Evolutionary conservation across 2,797 vertebrate species (phyloP).

Genomic region (Chrosomus eos): DNA sequence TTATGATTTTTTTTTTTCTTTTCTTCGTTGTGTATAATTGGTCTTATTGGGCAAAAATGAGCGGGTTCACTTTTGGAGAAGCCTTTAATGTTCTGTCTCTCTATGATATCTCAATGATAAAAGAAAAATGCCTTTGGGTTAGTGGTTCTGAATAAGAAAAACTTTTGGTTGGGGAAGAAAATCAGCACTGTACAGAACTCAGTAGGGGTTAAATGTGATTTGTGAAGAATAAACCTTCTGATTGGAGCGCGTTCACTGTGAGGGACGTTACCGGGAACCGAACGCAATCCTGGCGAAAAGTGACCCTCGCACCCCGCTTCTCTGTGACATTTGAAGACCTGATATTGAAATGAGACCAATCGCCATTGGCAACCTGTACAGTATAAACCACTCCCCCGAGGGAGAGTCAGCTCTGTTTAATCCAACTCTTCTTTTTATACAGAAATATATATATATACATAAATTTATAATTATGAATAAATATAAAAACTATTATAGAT

Average conservation of each 20-base stretch:
- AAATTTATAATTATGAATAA: slow-evolving; percentile 77
- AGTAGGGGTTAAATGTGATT: slow-evolving; percentile 70
- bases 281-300: slow-evolving; percentile 70
- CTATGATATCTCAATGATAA: slow-evolving; percentile 48
- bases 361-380: slow-evolving; percentile 75
- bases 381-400: slow-evolving; percentile 80
- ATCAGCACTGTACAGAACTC: slow-evolving; percentile 74
- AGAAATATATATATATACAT: slow-evolving; percentile 80
- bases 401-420: slow-evolving; percentile 67
- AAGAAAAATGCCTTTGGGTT: slow-evolving; percentile 59
- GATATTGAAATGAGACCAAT: slow-evolving; percentile 69
- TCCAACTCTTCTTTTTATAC: slow-evolving; percentile 82
- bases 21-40: slow-evolving; percentile 64
- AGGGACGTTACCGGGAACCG: neutral
- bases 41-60: slow-evolving; percentile 68
- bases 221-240: slow-evolving; percentile 53
- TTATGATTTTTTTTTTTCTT: slow-evolving; percentile 47
- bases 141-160: slow-evolving; percentile 69
- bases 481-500: slow-evolving; percentile 81
- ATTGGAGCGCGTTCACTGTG: slow-evolving; percentile 43
- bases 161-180: slow-evolving; percentile 68
- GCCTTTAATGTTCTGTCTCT: slow-evolving; percentile 60
- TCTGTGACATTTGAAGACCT: slow-evolving; percentile 55
- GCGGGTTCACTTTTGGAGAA: slow-evolving; percentile 60
- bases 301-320: slow-evolving; percentile 54